phyloP scores from a whole-genome alignment of 2,888 invertebrate genomes.

The Drosophila kuntzei region DNA sequence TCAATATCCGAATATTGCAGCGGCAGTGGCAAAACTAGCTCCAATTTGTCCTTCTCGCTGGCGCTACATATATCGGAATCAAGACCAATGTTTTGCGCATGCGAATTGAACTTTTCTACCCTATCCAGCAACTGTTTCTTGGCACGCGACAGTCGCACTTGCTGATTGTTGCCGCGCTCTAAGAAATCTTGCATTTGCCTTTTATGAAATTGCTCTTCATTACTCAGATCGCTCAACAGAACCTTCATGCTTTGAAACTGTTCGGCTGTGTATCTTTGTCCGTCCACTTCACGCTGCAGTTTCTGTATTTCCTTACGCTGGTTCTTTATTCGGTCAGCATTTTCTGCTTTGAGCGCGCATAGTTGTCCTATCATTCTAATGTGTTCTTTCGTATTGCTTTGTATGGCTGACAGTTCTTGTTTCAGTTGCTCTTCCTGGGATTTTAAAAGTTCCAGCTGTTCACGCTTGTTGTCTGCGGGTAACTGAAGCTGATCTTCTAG shows the following conservation, averaged over 20 bases:
- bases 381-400: conserved; percentile 20
- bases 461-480: conserved; percentile 50
- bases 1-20: conserved; percentile 31
- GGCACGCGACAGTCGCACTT: conserved; percentile 72
- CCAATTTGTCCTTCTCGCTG: conserved; percentile 46
- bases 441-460: conserved; percentile 32
- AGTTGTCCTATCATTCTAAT: conserved; percentile 8
- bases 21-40: conserved; percentile 62
- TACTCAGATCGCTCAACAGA: conserved; percentile 63
- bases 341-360: conserved; percentile 9
- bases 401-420: conserved; percentile 49
- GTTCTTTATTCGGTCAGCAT: conserved; percentile 18
- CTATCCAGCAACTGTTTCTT: conserved; percentile 75
- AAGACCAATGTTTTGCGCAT: conserved; percentile 62
- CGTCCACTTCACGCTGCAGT: conserved; percentile 49
- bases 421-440: conserved; percentile 54
- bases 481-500: conserved; percentile 55
- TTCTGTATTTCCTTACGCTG: conserved; percentile 31
- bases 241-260: conserved; percentile 69
- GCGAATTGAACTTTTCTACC: conserved; percentile 68
- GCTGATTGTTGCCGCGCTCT: conserved; percentile 73
- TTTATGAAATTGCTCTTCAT: conserved; percentile 66
- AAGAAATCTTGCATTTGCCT: conserved; percentile 68
- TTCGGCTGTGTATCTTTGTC: conserved; percentile 59
- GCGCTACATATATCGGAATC: conserved; percentile 55